Evolutionary conservation across 2,888 invertebrate species (phyloP).

Genomic region (Acrobasis repandana): DNA sequence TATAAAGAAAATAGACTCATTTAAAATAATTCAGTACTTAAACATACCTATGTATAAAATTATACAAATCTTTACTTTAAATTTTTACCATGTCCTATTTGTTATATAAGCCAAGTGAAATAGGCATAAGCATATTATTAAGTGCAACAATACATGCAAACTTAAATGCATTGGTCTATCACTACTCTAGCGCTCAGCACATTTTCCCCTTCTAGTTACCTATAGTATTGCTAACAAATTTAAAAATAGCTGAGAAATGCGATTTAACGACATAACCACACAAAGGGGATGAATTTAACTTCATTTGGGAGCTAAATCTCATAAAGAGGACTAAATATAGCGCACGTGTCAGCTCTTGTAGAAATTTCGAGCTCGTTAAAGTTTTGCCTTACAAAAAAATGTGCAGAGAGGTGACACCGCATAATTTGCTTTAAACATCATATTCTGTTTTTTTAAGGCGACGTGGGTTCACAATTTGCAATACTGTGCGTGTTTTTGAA

Average conservation of each 20-base stretch:
- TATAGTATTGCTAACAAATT: conserved; percentile 11
- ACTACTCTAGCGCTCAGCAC: neutral
- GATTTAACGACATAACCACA: conserved; percentile 8
- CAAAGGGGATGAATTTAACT: conserved; percentile 14
- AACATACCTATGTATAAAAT: no score
- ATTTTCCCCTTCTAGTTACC: neutral
- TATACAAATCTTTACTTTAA: no score
- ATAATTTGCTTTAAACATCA: neutral
- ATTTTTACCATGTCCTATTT: no score
- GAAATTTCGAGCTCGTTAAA: conserved; percentile 1
- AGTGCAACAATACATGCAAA: no score
- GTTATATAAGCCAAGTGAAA: no score
- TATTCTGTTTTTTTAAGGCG: no score
- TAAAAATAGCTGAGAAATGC: conserved; percentile 17
- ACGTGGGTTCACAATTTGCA: no score
- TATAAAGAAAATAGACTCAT: no score
- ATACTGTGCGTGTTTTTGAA: no score
- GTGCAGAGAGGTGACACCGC: neutral
- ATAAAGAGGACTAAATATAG: conserved; percentile 15
- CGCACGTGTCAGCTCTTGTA: conserved; percentile 2
- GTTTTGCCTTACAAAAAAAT: neutral
- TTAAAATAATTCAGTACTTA: no score
- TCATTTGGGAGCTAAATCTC: conserved; percentile 9
- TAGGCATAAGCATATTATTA: no score
- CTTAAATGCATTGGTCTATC: no score